Evolutionary conservation across 1,140 invertebrate genomes (phyloP), one percentile per base, ranked within the genome.

Genomic region (Neuroterus valhalla): DNA sequence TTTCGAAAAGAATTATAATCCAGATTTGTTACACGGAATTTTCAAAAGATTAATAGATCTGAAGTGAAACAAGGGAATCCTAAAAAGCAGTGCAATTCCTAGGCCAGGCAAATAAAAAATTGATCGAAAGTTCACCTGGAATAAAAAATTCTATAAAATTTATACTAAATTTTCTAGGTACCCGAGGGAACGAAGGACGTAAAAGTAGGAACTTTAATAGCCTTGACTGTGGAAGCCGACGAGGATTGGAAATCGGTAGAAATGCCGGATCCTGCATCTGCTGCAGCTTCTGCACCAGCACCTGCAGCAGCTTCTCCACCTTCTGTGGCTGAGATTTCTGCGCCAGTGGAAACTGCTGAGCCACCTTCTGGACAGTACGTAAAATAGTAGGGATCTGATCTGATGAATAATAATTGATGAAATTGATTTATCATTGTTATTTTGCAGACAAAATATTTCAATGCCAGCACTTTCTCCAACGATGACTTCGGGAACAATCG

Each of bases 381-480:
- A 43, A 11, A 31, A 31, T 75, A 38, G n/a, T n/a, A n/a, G n/a
- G n/a, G n/a, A n/a, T n/a, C n/a, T n/a, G n/a, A n/a, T n/a, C n/a
- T n/a, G n/a, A n/a, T n/a, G n/a, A n/a, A n/a, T n/a, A n/a, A n/a
- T n/a, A n/a, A n/a, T n/a, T n/a, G n/a, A n/a, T n/a, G n/a, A n/a
- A n/a, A n/a, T n/a, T n/a, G n/a, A n/a, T n/a, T n/a, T n/a, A n/a
- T n/a, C n/a, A n/a, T n/a, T n/a, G n/a, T n/a, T n/a, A n/a, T n/a
- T n/a, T n/a, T n/a, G n/a, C n/a, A n/a, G n/a, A n/a, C n/a, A 43
- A 11, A 31, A 31, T 75, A 38, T 55, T 55, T 26, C 26, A 10
- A 89, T 99, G 68, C 98, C 99, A 0, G 97, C 98, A 0, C 91
- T 99, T 0, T 99, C 98, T 2, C 99, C 99, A 0, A 99, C 99